Evolutionary conservation across 2,113 vertebrate genomes (phyloP), one percentile per base, ranked within the genome.

Genomic region (Brachyhypopomus gauderio): DNA sequence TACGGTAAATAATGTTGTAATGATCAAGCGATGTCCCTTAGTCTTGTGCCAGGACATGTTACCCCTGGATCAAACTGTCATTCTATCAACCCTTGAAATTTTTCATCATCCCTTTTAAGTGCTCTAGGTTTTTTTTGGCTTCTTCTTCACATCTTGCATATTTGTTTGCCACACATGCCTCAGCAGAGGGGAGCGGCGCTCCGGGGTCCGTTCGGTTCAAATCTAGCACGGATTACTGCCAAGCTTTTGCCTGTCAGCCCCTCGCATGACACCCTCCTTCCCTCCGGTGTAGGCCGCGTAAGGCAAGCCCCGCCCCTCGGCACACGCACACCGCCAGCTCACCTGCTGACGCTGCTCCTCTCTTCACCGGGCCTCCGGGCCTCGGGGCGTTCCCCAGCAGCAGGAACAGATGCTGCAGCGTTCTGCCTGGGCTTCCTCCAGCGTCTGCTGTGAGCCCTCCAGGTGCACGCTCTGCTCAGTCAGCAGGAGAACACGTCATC

Each of bases 221-320:
- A 58, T 22, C 16, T 5, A 36, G 69, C n/a, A 22, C 23, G 45
- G 80, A 79, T 83, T 82, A 72, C 52, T 63, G 55, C n/a, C 56
- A 77, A 30, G 76, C 38, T 52, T 78, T 75, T n/a, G 74, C 74
- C 36, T 85, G 84, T 80, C 62, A 41, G 59, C 9, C 66, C 36
- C 62, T 70, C 70, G 78, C 85, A 83, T 74, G 85, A 83, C 12
- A 52, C 72, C 75, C 38, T 30, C 20, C 59, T 66, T 19, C 60
- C 45, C 59, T 64, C 30, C 38, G 45, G 38, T 20, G 45, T 64
- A 11, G 45, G 45, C 45, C 45, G 45, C 55, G 59, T 16, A 78
- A 58, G 34, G 63, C 63, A 45, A 78, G 73, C 55, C 30, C 30
- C 75, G 63, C 36, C 55, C 41, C 25, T 76, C 38, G 27, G n/a